phyloP scores from a whole-genome alignment of 2,113 vertebrate genomes.

The Ammodytes dubius region DNA sequence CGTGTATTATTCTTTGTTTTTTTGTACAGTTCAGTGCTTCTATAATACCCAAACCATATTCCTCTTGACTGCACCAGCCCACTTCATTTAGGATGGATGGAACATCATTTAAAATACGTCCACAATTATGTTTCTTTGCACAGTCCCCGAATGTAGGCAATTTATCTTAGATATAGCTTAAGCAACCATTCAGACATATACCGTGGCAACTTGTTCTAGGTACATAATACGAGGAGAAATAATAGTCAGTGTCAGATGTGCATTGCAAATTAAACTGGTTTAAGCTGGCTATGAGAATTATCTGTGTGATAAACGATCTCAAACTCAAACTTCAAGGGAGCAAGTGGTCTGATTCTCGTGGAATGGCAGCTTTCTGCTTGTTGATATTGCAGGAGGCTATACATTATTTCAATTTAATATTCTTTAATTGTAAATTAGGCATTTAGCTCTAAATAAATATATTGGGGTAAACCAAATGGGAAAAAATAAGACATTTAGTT shows the following conservation, averaged over 20 bases:
- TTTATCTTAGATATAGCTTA: not conserved
- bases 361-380: not conserved
- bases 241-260: not conserved
- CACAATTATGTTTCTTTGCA: not conserved
- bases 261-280: not conserved
- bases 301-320: not conserved
- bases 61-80: slow-evolving; percentile 16
- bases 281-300: not conserved
- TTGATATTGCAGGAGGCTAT: not conserved
- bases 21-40: slow-evolving; percentile 19
- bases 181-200: slow-evolving; percentile 5
- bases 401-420: not conserved
- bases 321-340: not conserved
- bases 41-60: slow-evolving; percentile 26
- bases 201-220: not conserved
- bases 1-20: slow-evolving; percentile 28
- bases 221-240: not conserved
- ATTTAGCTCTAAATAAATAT: too few relatives aligned
- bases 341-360: not conserved
- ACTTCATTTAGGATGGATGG: slow-evolving; percentile 11
- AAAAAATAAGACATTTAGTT: not conserved
- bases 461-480: not conserved
- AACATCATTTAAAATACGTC: slow-evolving; percentile 9
- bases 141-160: not conserved
- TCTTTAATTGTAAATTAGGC: not conserved